Evolutionary conservation across 2,113 vertebrate species (phyloP).

Genomic region (Platysteira castanea): DNA sequence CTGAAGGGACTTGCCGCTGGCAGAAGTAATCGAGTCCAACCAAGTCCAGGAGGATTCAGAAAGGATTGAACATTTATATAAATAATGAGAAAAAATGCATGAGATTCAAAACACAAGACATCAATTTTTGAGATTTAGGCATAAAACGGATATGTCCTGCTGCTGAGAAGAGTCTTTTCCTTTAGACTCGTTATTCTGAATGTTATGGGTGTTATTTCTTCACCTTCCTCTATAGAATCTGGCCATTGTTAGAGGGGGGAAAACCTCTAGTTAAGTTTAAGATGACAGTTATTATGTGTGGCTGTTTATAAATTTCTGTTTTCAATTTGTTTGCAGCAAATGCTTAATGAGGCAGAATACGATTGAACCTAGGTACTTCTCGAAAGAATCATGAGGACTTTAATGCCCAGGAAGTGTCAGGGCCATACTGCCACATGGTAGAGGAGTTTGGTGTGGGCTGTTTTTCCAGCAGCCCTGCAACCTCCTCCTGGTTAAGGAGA

Average conservation of each 20-base stretch:
- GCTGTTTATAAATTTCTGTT: background rate
- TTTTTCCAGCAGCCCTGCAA: background rate
- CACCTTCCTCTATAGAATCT: background rate
- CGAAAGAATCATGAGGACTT: background rate
- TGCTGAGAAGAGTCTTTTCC: background rate
- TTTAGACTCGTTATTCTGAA: background rate
- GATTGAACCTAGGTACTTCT: background rate
- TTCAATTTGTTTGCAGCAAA: slow-evolving; percentile 8
- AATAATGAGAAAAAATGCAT: background rate
- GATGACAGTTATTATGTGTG: background rate
- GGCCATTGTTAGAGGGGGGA: background rate
- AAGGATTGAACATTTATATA: background rate
- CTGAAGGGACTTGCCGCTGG: background rate
- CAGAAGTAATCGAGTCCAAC: background rate
- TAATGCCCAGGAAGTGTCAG: background rate
- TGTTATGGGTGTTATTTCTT: background rate
- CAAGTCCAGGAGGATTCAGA: background rate
- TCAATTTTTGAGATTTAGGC: background rate
- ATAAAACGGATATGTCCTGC: background rate
- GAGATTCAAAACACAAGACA: background rate
- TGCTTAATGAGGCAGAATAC: background rate
- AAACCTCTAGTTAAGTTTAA: background rate
- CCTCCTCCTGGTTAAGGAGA: background rate
- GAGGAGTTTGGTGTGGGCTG: background rate
- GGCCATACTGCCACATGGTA: background rate